Evolutionary conservation across 2,888 invertebrate genomes (phyloP).

Genomic region (Phytoseiulus persimilis): DNA sequence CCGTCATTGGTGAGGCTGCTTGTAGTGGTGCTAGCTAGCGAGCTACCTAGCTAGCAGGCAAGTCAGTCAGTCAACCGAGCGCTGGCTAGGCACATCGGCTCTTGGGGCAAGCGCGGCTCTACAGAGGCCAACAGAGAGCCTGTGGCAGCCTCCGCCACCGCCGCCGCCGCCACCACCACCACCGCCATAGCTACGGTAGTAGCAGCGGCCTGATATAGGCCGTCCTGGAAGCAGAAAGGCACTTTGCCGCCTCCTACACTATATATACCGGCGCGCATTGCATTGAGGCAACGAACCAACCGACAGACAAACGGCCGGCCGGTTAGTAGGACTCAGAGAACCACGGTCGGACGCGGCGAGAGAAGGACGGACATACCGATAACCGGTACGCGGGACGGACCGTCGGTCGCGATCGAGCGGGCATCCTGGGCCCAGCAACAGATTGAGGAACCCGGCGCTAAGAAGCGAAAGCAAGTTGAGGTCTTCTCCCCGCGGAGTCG

Average conservation of each 20-base stretch:
- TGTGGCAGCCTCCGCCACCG: background rate
- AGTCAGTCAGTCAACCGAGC: background rate
- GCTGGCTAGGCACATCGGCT: background rate
- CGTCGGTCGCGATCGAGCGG: too few relatives aligned
- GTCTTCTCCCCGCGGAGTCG: too few relatives aligned
- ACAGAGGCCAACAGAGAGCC: background rate
- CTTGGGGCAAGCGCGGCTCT: background rate
- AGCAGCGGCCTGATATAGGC: background rate
- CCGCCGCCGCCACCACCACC: background rate
- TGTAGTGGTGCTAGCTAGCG: background rate
- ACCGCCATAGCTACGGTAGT: background rate
- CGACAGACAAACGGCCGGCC: background rate
- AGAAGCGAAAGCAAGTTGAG: too few relatives aligned
- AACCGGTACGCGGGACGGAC: too few relatives aligned
- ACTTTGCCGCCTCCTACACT: background rate
- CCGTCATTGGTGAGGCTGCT: background rate
- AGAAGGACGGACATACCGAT: too few relatives aligned
- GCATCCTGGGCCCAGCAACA: too few relatives aligned
- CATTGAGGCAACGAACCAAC: background rate
- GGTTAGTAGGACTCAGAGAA: too few relatives aligned
- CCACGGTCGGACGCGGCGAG: too few relatives aligned
- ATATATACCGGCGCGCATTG: background rate
- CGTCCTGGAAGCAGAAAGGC: background rate
- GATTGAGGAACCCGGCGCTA: too few relatives aligned
- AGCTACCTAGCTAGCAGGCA: background rate